A percentile compares a stretch with the other conserved stretches of the same genome.
These are phyloP conservation scores for Scaptomyza hsui DNA, from an alignment of 1,140 invertebrate genomes.

Conservation along the genomic window DNA sequence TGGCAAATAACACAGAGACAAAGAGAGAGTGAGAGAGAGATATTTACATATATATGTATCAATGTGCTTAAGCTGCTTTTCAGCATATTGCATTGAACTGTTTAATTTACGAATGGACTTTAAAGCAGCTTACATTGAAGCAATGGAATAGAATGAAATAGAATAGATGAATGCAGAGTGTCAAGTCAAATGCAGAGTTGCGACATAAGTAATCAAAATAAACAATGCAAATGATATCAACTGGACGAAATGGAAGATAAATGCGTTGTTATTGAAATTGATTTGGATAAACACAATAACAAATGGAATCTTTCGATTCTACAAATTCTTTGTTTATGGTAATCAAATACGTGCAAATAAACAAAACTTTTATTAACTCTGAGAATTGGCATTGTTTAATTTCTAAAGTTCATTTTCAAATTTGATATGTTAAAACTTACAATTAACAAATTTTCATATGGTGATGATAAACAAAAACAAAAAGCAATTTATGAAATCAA, in stretches of 20 bases:
- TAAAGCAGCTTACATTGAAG: background rate
- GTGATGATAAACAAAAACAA: conserved; percentile 2
- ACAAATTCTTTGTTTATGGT: conserved; percentile 11
- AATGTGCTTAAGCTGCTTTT: background rate
- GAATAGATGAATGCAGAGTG: background rate
- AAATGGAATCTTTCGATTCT: too few species aligned
- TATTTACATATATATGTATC: conserved; percentile 3
- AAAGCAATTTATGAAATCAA: background rate
- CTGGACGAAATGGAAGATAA: background rate
- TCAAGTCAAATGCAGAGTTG: background rate
- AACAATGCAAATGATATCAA: conserved; percentile 9
- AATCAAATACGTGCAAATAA: conserved; percentile 16
- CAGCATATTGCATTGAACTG: background rate
- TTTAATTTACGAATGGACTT: conserved; percentile 23
- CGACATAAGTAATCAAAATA: conserved; percentile 14
- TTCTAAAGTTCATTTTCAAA: too few species aligned
- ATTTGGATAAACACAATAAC: conserved; percentile 1
- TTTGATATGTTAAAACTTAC: background rate
- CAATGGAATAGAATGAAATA: background rate
- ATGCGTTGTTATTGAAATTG: conserved; percentile 13
- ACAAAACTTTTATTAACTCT: conserved; percentile 10
- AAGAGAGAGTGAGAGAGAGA: background rate
- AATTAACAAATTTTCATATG: background rate
- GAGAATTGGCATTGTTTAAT: too few species aligned
- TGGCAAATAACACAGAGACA: conserved; percentile 27